Base-by-base conservation (phyloP, 2,797 vertebrate species). In the Microtus agrestis region DNA sequence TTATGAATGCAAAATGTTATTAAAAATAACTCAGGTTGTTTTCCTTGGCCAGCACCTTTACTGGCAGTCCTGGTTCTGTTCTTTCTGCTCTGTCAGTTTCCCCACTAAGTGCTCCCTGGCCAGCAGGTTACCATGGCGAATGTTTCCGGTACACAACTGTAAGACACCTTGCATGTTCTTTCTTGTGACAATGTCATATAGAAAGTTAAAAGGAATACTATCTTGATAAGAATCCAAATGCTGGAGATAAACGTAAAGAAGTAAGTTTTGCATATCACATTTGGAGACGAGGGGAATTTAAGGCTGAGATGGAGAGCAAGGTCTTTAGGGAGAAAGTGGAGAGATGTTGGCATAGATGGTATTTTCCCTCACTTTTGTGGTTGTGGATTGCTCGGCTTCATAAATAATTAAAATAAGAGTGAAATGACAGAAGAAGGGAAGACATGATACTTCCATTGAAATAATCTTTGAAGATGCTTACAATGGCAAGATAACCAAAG, bases 291-390 rank as follows among this genome's bases (percentile, higher is more conserved):
- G 99, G 6, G 99, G 99, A 73, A 98, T 99, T 8, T 99, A 99
- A 21, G 99, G 99, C 97, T 98, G 99, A 86, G 99, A 99, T 98
- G 99, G 99, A 91, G 99, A 99, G 54, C 99, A 99, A 96, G 99
- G 99, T 7, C 98, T 99, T 96, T 99, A 99, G 97, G 99, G 99
- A 99, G 99, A 99, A 31, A 99, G 99, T 0, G 99, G 99, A 99
- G 99, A 74, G 98, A 99, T 67, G 98, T 99, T 4, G 99, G 99
- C 90, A 99, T 99, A 99, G 99, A 99, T 63, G 99, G 99, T 96
- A 99, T 99, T 98, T 99, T 99, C 98, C 99, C 99, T 95, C 99
- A 99, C 98, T 99, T 99, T 98, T 99, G 99, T 96, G 99, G 99
- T 3, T 99, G 99, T 15, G 99, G 99, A 48, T 99, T 99, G 61